Conservation (phyloP, 2,888 invertebrate genomes). For the Odontothrips loti region DNA sequence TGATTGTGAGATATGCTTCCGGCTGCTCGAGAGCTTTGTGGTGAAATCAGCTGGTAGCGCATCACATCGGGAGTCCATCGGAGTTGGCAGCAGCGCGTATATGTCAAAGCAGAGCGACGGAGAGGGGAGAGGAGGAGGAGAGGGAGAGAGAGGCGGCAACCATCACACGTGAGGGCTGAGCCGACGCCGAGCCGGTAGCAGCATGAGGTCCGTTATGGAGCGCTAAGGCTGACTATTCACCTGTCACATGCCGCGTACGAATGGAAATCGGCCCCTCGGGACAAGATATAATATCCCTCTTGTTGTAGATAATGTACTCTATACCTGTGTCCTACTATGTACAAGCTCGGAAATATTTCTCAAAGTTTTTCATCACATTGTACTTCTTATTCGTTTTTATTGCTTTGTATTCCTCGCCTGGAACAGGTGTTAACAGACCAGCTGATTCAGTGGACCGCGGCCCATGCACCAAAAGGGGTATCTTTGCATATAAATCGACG, state of each 20-base stretch:
- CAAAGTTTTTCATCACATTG: no score
- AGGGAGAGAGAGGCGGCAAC: not conserved
- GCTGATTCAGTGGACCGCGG: no score
- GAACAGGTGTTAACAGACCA: no score
- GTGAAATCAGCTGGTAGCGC: not conserved
- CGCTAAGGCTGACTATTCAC: not conserved
- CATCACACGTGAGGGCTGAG: not conserved
- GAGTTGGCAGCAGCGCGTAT: not conserved
- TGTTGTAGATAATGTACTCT: no score
- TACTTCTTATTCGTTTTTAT: no score
- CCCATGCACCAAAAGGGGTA: not conserved
- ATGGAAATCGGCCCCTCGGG: no score
- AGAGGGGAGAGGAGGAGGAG: not conserved
- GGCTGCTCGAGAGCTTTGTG: not conserved
- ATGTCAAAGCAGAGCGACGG: slow-evolving; percentile 5
- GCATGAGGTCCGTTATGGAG: not conserved
- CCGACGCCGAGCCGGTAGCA: not conserved
- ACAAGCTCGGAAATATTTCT: no score
- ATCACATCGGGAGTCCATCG: not conserved
- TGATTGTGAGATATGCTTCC: slow-evolving; percentile 26
- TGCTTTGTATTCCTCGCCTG: no score
- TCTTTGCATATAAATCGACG: not conserved
- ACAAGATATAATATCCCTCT: no score
- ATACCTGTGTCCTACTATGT: no score
- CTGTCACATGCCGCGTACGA: not conserved